Conservation (phyloP, 92 coral and sea anemone genomes). For the Bergia sp. region DNA sequence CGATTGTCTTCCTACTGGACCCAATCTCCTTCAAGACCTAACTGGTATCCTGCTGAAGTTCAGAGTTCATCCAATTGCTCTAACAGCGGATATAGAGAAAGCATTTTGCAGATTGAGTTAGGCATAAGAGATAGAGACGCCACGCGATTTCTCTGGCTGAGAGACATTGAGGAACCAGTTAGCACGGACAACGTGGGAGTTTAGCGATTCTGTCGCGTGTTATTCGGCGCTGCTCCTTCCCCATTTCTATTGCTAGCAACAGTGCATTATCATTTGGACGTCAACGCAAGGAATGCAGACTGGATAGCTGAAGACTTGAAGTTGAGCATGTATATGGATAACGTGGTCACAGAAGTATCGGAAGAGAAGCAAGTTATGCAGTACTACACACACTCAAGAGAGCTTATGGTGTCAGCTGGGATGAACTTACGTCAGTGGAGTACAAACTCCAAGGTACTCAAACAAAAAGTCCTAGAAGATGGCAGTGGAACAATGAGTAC, state of each 20-base stretch:
- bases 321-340: no score
- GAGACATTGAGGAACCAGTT: no score
- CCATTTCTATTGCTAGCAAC: constrained; percentile 16
- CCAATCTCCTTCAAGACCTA: constrained; percentile 51
- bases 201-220: no score
- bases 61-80: constrained; percentile 45
- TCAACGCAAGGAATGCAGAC: background rate
- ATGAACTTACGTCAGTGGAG: constrained; percentile 13
- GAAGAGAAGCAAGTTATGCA: no score
- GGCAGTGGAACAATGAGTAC: background rate
- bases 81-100: constrained; percentile 13
- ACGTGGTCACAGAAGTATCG: background rate
- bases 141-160: no score
- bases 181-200: no score
- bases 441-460: background rate
- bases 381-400: no score
- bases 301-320: constrained; percentile 1
- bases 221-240: background rate
- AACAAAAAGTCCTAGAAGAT: background rate
- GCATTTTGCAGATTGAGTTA: constrained; percentile 8
- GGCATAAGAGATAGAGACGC: no score
- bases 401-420: no score
- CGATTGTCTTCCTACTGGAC: constrained; percentile 58
- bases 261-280: background rate
- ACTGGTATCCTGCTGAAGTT: constrained; percentile 31